These are phyloP conservation scores for Mimachlamys varia DNA, from an alignment of 2,888 invertebrate genomes.

Conservation along the genomic window DNA sequence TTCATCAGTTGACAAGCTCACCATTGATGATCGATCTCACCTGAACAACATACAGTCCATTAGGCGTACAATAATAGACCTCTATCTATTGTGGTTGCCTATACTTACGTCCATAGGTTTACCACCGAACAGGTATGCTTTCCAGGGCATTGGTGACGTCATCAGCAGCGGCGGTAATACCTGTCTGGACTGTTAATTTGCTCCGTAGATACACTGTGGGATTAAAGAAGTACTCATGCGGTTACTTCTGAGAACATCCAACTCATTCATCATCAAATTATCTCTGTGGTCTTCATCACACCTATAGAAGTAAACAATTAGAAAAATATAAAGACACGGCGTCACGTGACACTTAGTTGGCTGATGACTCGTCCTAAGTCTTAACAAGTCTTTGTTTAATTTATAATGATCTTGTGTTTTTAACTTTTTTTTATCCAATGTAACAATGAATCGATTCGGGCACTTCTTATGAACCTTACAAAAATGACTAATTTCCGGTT, in stretches of 20 bases:
- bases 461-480: no score
- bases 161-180: not conserved
- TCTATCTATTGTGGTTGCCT: not conserved
- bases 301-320: not conserved
- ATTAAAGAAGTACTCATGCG: not conserved
- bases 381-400: no score
- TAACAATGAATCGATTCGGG: no score
- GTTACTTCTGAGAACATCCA: not conserved
- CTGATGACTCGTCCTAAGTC: no score
- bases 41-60: not conserved
- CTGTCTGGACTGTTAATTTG: not conserved
- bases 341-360: not conserved
- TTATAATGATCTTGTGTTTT: no score
- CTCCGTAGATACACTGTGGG: not conserved
- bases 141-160: slow-evolving; percentile 3
- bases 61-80: not conserved
- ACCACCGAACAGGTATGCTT: slow-evolving; percentile 1
- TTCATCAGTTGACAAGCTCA: not conserved
- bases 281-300: not conserved
- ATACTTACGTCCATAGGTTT: slow-evolving; percentile 1
- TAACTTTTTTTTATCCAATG: no score
- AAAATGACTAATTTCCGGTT: no score
- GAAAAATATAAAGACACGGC: not conserved
- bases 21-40: not conserved
- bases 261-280: not conserved